Conservation (phyloP, 2,888 invertebrate species). For the Diogma glabrata region DNA sequence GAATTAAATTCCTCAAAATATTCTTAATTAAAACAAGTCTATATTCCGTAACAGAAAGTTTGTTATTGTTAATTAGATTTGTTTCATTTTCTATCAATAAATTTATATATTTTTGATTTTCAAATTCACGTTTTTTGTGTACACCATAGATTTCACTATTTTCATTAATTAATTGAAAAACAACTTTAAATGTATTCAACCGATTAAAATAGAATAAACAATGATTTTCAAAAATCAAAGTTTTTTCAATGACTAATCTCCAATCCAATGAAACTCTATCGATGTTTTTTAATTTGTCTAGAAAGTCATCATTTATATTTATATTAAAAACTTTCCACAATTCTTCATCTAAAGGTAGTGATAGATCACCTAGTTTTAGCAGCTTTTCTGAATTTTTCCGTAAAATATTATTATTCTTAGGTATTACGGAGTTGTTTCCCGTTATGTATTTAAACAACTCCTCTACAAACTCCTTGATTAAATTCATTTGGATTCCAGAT, state of each 20-base stretch:
- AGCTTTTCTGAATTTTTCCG: neutral
- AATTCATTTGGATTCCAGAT: no score
- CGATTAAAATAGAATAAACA: constrained; percentile 1
- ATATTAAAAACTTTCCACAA: neutral
- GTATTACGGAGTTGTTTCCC: no score
- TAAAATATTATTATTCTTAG: neutral
- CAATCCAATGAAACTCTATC: neutral
- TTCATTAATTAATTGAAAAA: neutral
- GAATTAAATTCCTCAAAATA: neutral
- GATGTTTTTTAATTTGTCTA: neutral
- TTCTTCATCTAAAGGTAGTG: neutral
- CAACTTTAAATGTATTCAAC: neutral
- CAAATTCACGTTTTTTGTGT: no score
- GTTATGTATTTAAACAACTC: no score
- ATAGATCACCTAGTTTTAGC: neutral
- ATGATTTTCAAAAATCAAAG: neutral
- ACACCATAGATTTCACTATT: no score
- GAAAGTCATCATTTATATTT: neutral
- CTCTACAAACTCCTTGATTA: no score
- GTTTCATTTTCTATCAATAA: constrained; percentile 1
- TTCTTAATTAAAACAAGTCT: neutral
- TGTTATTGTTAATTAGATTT: neutral
- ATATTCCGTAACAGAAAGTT: neutral
- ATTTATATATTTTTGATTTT: neutral
- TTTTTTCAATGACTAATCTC: neutral